These are phyloP conservation scores for Mormyrus hasselquistii DNA, from an alignment of 2,797 vertebrate genomes.

Conservation along the genomic window DNA sequence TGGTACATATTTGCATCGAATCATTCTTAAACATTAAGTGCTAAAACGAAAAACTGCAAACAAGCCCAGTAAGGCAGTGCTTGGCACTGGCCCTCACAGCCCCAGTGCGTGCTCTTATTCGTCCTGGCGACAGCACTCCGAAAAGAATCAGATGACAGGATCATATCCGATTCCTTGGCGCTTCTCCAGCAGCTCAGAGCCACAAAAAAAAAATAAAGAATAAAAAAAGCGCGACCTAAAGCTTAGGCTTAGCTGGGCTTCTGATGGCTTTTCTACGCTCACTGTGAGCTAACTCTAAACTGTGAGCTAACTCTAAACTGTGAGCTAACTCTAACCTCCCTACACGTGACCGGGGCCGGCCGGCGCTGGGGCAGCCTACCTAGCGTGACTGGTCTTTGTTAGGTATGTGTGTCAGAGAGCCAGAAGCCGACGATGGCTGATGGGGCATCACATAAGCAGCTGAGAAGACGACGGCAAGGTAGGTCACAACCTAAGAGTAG, in stretches of 20 bases:
- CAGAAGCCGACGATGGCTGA: not conserved
- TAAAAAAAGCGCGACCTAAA: conserved; percentile 9
- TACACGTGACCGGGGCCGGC: not conserved
- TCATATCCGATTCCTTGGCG: conserved; percentile 49
- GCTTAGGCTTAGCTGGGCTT: not conserved
- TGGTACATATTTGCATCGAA: conserved; percentile 23
- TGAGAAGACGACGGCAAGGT: not conserved
- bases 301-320: too few species aligned
- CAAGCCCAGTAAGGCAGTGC: conserved; percentile 65
- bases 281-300: not conserved
- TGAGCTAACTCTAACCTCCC: not conserved
- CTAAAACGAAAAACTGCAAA: conserved; percentile 37
- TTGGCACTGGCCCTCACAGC: conserved; percentile 50
- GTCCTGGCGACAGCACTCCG: conserved; percentile 24
- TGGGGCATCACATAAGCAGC: not conserved
- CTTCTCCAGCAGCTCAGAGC: conserved; percentile 24
- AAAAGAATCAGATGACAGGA: not conserved
- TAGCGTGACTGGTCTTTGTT: not conserved
- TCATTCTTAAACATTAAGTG: conserved; percentile 34
- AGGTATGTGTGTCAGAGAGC: not conserved
- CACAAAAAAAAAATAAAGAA: not conserved
- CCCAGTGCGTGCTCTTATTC: not conserved
- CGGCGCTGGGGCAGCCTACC: not conserved
- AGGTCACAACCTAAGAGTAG: not conserved
- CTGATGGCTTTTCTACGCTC: conserved; percentile 1